phyloP scores from a whole-genome alignment of 1,140 invertebrate species.

The Dysdera silvatica region DNA sequence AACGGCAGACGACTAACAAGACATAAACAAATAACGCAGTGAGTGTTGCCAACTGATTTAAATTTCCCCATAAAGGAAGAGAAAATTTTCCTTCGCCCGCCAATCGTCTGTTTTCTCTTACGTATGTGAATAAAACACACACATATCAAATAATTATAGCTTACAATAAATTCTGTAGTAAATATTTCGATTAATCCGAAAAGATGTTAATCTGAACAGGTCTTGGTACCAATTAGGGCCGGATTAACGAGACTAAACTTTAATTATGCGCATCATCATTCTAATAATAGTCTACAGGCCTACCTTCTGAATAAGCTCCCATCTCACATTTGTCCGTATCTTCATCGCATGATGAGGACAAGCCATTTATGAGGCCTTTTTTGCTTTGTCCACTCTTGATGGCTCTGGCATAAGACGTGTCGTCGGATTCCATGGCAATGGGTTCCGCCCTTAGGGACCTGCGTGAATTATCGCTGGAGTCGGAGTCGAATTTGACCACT shows the following conservation, averaged over 20 bases:
- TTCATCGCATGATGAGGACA: constrained; percentile 33
- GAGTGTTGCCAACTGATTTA: no score
- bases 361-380: constrained; percentile 21
- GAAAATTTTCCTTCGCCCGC: no score
- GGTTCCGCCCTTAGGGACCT: neutral
- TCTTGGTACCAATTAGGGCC: neutral
- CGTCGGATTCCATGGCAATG: constrained; percentile 29
- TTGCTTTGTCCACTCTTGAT: constrained; percentile 27
- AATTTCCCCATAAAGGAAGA: no score
- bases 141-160: no score
- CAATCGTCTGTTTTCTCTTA: neutral
- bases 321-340: constrained; percentile 28
- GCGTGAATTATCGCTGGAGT: constrained; percentile 15
- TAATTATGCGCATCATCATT: neutral
- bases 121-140: neutral
- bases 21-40: no score
- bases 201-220: no score
- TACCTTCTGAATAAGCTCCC: constrained; percentile 26
- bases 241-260: neutral
- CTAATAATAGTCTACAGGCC: neutral
- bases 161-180: no score
- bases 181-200: neutral
- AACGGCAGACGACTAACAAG: no score
- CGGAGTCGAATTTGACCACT: constrained; percentile 19
- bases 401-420: constrained; percentile 35